Evolutionary conservation across 2,888 invertebrate genomes (phyloP).

Genomic region (Phaonia tiefii): DNA sequence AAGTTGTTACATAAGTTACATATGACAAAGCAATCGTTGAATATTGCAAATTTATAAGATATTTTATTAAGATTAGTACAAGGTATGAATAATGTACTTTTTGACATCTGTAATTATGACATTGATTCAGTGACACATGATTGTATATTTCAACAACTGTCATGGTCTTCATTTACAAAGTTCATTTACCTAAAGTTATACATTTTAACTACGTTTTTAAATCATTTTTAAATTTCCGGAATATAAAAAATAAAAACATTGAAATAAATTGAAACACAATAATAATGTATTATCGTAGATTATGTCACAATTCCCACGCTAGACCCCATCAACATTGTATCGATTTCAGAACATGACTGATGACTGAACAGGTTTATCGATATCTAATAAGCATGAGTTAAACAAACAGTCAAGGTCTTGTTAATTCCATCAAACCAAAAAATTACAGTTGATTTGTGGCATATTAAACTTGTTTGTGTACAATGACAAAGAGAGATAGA

Average conservation of each 20-base stretch:
- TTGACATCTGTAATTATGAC: no score
- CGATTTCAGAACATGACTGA: background rate
- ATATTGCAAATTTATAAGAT: no score
- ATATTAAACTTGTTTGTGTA: slow-evolving; percentile 8
- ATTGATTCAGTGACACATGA: no score
- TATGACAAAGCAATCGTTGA: no score
- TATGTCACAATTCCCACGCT: slow-evolving; percentile 55
- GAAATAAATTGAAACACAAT: no score
- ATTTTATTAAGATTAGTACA: no score
- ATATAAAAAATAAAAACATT: slow-evolving; percentile 14
- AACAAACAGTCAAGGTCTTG: slow-evolving; percentile 53
- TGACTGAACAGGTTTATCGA: slow-evolving; percentile 14
- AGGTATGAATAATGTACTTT: no score
- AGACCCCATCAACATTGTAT: background rate
- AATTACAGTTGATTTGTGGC: background rate
- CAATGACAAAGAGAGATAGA: slow-evolving; percentile 1
- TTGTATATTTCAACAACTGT: no score
- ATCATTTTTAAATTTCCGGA: slow-evolving; percentile 63
- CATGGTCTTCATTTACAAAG: no score
- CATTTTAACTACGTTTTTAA: no score
- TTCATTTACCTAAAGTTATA: slow-evolving; percentile 31
- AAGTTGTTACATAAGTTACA: no score
- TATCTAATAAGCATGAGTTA: background rate
- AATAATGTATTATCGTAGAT: no score
- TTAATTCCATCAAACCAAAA: slow-evolving; percentile 33